Evolutionary conservation across 1,140 invertebrate genomes (phyloP).

Genomic region (Sinella curviseta): DNA sequence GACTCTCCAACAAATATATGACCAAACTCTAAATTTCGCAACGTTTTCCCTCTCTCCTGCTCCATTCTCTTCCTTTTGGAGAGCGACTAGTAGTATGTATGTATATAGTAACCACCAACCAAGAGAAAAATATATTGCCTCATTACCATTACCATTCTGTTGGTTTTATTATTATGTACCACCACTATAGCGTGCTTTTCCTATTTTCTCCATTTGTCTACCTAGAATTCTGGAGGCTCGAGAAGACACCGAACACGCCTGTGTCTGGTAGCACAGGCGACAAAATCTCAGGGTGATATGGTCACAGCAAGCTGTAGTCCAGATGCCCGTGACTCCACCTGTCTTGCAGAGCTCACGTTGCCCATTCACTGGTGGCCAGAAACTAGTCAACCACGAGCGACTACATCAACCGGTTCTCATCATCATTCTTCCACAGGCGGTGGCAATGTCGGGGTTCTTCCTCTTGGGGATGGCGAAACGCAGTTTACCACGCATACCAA

Average conservation of each 20-base stretch:
- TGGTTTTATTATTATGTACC: no score
- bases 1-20: no score
- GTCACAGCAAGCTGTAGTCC: conserved; percentile 81
- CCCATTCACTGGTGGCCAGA: conserved; percentile 86
- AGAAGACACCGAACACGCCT: conserved; percentile 42
- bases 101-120: no score
- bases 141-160: background rate
- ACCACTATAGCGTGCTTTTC: no score
- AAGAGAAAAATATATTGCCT: background rate
- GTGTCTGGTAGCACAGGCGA: conserved; percentile 48
- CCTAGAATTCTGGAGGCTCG: background rate
- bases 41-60: no score
- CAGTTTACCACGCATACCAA: conserved; percentile 7
- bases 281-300: conserved; percentile 54
- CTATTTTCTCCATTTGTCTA: background rate
- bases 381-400: conserved; percentile 44
- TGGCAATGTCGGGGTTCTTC: background rate
- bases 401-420: conserved; percentile 49
- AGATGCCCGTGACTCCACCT: conserved; percentile 83
- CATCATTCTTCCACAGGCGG: conserved; percentile 15
- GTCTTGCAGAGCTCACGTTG: conserved; percentile 74
- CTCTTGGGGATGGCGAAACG: background rate
- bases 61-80: no score
- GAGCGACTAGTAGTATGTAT: no score
- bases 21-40: no score